These are phyloP conservation scores for Sericinus montela DNA, from an alignment of 2,888 invertebrate genomes.

Conservation along the genomic window DNA sequence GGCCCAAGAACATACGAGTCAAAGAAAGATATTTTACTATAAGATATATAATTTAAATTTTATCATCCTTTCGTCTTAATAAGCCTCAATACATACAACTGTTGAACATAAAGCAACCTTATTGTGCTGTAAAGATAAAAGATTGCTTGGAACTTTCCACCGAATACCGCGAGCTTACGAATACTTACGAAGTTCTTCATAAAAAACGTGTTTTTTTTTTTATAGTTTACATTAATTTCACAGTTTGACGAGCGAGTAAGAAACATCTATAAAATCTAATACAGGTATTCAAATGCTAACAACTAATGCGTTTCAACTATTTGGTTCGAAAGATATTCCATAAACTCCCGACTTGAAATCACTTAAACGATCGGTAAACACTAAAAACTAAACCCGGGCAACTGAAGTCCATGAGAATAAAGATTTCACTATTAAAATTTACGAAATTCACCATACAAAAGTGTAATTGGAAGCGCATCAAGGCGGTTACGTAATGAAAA, in stretches of 20 bases:
- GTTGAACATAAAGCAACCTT: slow-evolving; percentile 8
- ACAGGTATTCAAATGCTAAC: slow-evolving; percentile 8
- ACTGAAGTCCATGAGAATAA: not conserved
- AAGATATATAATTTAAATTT: no score
- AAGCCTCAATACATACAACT: slow-evolving; percentile 2
- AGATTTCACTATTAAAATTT: no score
- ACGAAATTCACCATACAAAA: not conserved
- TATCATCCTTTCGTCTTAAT: not conserved
- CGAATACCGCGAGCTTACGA: slow-evolving; percentile 13
- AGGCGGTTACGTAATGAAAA: no score
- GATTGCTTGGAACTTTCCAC: slow-evolving; percentile 15
- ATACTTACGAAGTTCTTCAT: slow-evolving; percentile 5
- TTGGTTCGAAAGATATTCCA: slow-evolving; percentile 36
- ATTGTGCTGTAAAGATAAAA: not conserved
- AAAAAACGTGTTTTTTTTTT: not conserved
- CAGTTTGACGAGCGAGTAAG: slow-evolving; percentile 3
- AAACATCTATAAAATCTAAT: slow-evolving; percentile 5
- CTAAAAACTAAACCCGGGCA: not conserved
- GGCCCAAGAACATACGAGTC: no score
- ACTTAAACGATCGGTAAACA: slow-evolving; percentile 23
- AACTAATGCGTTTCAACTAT: slow-evolving; percentile 37
- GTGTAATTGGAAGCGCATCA: no score
- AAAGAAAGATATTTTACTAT: no score
- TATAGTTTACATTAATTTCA: slow-evolving; percentile 2
- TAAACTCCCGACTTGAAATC: slow-evolving; percentile 29